Evolutionary conservation across 2,797 vertebrate genomes (phyloP).

Genomic region (Sphenodon punctatus): DNA sequence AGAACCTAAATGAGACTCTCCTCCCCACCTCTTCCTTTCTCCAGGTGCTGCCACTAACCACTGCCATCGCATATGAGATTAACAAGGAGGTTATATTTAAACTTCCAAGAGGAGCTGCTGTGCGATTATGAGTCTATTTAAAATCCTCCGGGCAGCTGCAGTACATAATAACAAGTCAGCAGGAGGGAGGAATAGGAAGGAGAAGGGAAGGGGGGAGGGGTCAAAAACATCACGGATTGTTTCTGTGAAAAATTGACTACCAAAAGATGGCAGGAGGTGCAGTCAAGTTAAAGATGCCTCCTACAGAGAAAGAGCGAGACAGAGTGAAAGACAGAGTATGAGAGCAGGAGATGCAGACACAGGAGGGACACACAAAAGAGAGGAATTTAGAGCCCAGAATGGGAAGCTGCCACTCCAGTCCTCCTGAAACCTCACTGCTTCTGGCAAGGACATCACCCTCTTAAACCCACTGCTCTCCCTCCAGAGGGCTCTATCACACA

Average conservation of each 20-base stretch:
- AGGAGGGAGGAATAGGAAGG: constrained; percentile 56
- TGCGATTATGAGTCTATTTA: constrained; percentile 78
- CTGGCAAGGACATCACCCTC: constrained; percentile 43
- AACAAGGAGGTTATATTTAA: constrained; percentile 80
- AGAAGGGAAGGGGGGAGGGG: constrained; percentile 2
- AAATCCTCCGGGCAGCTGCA: constrained; percentile 78
- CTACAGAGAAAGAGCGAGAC: background rate
- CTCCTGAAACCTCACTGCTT: constrained; percentile 33
- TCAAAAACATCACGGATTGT: constrained; percentile 52
- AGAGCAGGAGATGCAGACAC: background rate
- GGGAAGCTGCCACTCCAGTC: constrained; percentile 44
- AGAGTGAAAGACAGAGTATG: background rate
- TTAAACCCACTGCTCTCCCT: constrained; percentile 26
- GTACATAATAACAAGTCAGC: constrained; percentile 78
- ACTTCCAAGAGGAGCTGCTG: constrained; percentile 77
- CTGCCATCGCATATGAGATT: constrained; percentile 66
- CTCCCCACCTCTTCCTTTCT: constrained; percentile 54
- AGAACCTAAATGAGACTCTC: constrained; percentile 13
- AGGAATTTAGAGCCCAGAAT: background rate
- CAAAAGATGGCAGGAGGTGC: constrained; percentile 46
- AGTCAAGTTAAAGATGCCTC: constrained; percentile 43
- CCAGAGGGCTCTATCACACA: constrained; percentile 23
- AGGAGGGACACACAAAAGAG: accelerated
- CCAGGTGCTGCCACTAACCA: constrained; percentile 62
- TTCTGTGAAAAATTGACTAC: constrained; percentile 54